These are phyloP conservation scores for Masticophis lateralis DNA, from an alignment of 2,797 vertebrate species.

Conservation along the genomic window DNA sequence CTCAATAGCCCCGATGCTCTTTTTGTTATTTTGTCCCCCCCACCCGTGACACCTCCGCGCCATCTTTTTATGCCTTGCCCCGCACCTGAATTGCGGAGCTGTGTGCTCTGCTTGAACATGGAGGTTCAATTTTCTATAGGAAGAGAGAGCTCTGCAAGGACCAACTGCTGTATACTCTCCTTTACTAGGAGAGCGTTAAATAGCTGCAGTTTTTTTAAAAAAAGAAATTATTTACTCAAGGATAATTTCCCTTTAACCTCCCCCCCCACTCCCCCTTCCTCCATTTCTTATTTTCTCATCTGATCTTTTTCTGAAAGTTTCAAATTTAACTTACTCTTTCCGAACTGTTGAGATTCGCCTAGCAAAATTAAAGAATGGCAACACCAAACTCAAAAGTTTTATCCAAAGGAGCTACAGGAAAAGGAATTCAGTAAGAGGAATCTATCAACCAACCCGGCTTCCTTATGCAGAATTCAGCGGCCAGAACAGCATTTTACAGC, in stretches of 20 bases:
- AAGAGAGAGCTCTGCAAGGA: background rate
- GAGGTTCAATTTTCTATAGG: background rate
- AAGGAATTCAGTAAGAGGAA: background rate
- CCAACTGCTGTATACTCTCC: background rate
- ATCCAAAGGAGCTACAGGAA: conserved; percentile 9
- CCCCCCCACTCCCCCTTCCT: too few relatives aligned
- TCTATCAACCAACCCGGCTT: background rate
- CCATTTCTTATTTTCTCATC: background rate
- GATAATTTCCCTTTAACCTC: background rate
- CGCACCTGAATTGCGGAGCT: too few relatives aligned
- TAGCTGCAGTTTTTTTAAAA: background rate
- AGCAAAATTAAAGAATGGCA: background rate
- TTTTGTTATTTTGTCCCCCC: too few relatives aligned
- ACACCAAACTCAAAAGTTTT: background rate
- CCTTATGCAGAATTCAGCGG: background rate
- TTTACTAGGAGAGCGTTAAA: background rate
- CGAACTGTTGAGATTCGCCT: background rate
- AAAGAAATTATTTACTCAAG: background rate
- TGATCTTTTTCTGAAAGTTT: background rate
- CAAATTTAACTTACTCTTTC: background rate
- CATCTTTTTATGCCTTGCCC: too few relatives aligned
- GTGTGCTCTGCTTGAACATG: background rate
- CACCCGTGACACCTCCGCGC: too few relatives aligned
- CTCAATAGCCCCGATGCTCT: too few relatives aligned
- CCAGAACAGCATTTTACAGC: background rate